Percentiles rank a stretch among this genome's conserved stretches.
phyloP scores from a whole-genome alignment of 2,888 invertebrate genomes.

The Callimorpha dominula region DNA sequence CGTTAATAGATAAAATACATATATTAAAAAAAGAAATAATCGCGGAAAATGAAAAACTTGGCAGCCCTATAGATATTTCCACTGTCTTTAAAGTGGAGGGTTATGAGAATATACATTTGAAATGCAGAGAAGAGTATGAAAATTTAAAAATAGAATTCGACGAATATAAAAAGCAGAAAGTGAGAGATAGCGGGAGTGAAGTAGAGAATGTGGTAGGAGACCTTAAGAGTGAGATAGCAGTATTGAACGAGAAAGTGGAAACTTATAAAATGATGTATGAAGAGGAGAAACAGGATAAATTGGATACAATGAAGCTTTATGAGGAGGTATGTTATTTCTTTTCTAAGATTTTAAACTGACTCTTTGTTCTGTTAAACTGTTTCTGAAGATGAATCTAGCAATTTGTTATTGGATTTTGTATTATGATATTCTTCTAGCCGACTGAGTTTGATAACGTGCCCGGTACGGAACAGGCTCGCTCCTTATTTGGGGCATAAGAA shows the following conservation, averaged over 20 bases:
- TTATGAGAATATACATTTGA: slow-evolving; percentile 79
- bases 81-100: slow-evolving; percentile 82
- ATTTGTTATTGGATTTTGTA: no score
- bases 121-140: slow-evolving; percentile 89
- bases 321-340: slow-evolving; percentile 76
- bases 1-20: slow-evolving; percentile 88
- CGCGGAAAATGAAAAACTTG: slow-evolving; percentile 86
- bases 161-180: slow-evolving; percentile 84
- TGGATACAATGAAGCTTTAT: slow-evolving; percentile 86
- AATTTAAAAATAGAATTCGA: slow-evolving; percentile 89
- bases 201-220: slow-evolving; percentile 73
- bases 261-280: slow-evolving; percentile 88
- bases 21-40: slow-evolving; percentile 88
- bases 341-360: no score
- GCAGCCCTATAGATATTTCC: slow-evolving; percentile 87
- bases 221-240: slow-evolving; percentile 87
- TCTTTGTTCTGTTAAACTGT: no score
- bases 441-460: no score
- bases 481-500: no score
- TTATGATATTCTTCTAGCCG: no score
- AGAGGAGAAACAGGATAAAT: slow-evolving; percentile 88
- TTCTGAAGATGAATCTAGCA: no score
- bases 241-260: slow-evolving; percentile 89
- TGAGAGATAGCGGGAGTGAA: slow-evolving; percentile 60
- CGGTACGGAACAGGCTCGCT: no score